Evolutionary conservation across 2,888 invertebrate species (phyloP).

Genomic region (Liposcelis brunnea): DNA sequence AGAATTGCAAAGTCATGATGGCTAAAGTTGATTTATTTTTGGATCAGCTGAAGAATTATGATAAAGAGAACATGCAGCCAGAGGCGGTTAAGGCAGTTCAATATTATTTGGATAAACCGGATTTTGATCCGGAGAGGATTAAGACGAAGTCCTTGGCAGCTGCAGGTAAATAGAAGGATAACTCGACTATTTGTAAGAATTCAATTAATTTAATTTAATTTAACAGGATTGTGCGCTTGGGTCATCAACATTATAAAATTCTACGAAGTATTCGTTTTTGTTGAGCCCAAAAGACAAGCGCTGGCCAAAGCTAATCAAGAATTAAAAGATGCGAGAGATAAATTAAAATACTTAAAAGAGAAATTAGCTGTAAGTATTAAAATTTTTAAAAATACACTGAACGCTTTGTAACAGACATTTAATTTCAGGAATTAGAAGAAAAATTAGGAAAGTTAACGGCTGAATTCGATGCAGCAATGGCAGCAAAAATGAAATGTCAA

Average conservation of each 20-base stretch:
- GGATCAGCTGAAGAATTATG: slow-evolving; percentile 63
- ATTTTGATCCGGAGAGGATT: slow-evolving; percentile 73
- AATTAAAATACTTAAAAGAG: slow-evolving; percentile 54
- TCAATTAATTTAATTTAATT: slow-evolving; percentile 4
- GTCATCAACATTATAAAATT: slow-evolving; percentile 82
- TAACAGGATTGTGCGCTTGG: slow-evolving; percentile 72
- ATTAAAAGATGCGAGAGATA: slow-evolving; percentile 61
- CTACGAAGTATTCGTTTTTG: slow-evolving; percentile 77
- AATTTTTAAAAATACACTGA: background rate
- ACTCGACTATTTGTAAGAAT: slow-evolving; percentile 2
- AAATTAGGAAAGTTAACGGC: slow-evolving; percentile 56
- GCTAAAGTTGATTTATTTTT: slow-evolving; percentile 77
- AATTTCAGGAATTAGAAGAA: slow-evolving; percentile 47
- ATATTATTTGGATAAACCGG: slow-evolving; percentile 46
- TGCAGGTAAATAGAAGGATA: slow-evolving; percentile 33
- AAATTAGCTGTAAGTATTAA: slow-evolving; percentile 34
- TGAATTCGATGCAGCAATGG: slow-evolving; percentile 72
- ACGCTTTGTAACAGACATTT: background rate
- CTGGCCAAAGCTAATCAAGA: slow-evolving; percentile 72
- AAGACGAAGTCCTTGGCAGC: slow-evolving; percentile 76
- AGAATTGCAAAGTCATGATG: slow-evolving; percentile 79
- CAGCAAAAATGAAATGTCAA: slow-evolving; percentile 77
- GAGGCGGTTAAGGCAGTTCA: slow-evolving; percentile 65
- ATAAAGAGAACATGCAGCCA: slow-evolving; percentile 84
- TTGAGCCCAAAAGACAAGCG: slow-evolving; percentile 80